Conservation (phyloP, 2,888 invertebrate genomes). For the Leptinotarsa tumamoca region DNA sequence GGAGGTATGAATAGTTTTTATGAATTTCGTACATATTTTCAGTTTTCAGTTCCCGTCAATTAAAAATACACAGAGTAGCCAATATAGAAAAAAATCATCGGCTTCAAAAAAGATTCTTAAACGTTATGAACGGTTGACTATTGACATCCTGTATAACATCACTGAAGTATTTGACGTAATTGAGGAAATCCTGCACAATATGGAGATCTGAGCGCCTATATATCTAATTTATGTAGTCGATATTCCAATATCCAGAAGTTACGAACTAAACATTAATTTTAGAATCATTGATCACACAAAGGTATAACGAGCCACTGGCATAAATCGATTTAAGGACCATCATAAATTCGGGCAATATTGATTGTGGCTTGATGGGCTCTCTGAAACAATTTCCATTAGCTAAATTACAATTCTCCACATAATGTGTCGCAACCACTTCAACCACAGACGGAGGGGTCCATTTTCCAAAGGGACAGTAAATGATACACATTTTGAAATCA, state of each 20-base stretch:
- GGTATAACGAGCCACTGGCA: background rate
- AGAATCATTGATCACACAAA: background rate
- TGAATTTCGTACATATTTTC: too few species aligned
- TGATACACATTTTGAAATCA: background rate
- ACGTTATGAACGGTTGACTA: too few species aligned
- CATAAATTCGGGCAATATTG: background rate
- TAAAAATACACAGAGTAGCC: too few species aligned
- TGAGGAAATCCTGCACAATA: background rate
- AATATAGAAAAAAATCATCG: too few species aligned
- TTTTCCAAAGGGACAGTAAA: background rate
- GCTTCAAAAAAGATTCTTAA: too few species aligned
- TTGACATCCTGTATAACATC: background rate
- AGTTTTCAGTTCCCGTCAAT: too few species aligned
- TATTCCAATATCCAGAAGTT: background rate
- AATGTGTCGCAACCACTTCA: background rate
- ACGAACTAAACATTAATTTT: background rate
- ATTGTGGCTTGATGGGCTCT: background rate
- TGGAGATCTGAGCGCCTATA: background rate
- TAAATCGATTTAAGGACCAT: background rate
- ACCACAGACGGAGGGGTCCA: background rate
- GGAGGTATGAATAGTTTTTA: too few species aligned
- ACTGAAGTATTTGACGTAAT: background rate
- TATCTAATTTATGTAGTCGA: background rate
- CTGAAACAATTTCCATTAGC: background rate
- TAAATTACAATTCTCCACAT: conserved; percentile 6